Conservation (phyloP, 2,888 invertebrate species). For the Lapara coniferarum region DNA sequence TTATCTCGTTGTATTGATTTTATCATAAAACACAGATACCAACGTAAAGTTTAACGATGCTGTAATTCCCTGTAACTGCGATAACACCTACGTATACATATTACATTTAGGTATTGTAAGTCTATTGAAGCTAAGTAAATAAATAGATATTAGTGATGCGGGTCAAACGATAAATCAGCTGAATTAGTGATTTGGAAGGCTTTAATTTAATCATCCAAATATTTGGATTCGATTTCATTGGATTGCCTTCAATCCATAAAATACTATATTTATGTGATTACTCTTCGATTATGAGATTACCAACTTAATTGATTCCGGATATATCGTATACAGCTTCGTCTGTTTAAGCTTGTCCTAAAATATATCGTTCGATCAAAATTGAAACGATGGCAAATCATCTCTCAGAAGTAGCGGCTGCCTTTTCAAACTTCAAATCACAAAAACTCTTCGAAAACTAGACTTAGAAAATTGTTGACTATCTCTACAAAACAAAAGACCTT, state of each 20-base stretch:
- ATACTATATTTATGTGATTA: no score
- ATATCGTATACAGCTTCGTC: no score
- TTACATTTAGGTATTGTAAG: background rate
- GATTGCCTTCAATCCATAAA: no score
- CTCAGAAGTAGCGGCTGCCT: background rate
- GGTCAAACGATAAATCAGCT: background rate
- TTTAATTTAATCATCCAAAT: no score
- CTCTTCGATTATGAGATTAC: no score
- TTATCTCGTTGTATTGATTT: constrained; percentile 21
- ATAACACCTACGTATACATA: background rate
- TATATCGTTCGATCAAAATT: no score
- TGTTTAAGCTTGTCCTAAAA: no score
- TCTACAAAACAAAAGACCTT: constrained; percentile 6
- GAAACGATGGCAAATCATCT: no score
- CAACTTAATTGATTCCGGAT: no score
- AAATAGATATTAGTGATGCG: background rate
- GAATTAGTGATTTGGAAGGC: background rate
- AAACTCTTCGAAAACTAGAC: background rate
- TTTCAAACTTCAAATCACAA: background rate
- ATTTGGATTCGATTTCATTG: no score
- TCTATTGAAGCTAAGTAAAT: background rate
- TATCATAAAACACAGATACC: constrained; percentile 7
- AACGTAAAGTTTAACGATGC: constrained; percentile 10
- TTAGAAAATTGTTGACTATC: background rate
- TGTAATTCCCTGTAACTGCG: background rate